Conservation (phyloP, 2,888 invertebrate genomes). For the Hypena proboscidalis region DNA sequence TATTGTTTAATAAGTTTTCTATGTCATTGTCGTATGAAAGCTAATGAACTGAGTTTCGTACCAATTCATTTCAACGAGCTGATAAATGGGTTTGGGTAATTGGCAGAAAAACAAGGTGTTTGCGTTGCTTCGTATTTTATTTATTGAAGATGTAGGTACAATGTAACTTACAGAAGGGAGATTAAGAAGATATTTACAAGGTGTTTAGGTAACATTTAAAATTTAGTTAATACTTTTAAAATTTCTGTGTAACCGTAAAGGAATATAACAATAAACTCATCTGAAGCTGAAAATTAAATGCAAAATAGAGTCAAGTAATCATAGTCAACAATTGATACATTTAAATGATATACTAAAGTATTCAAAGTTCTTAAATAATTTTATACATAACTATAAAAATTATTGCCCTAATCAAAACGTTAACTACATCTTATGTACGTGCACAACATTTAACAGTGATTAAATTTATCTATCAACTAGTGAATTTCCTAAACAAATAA, state of each 20-base stretch:
- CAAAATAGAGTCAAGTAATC: slow-evolving; percentile 19
- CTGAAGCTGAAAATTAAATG: slow-evolving; percentile 26
- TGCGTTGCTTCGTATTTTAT: slow-evolving; percentile 58
- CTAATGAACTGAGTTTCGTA: background rate
- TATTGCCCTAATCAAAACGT: slow-evolving; percentile 76
- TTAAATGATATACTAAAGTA: slow-evolving; percentile 33
- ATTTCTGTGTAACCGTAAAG: slow-evolving; percentile 39
- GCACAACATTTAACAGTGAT: slow-evolving; percentile 86
- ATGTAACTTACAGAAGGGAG: slow-evolving; percentile 79
- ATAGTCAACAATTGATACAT: slow-evolving; percentile 28
- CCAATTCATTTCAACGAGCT: slow-evolving; percentile 5
- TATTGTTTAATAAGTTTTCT: too few relatives aligned
- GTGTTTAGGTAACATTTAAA: slow-evolving; percentile 70
- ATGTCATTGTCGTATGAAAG: background rate
- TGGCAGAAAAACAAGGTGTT: slow-evolving; percentile 25
- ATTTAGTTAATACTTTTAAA: slow-evolving; percentile 68
- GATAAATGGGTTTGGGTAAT: background rate
- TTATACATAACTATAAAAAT: slow-evolving; percentile 64
- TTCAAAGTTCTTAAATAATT: slow-evolving; percentile 39
- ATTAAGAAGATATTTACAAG: slow-evolving; percentile 81
- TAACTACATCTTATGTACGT: slow-evolving; percentile 74
- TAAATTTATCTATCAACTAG: slow-evolving; percentile 76
- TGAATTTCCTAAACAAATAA: slow-evolving; percentile 72
- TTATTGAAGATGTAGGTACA: slow-evolving; percentile 81
- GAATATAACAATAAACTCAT: slow-evolving; percentile 17